Conservation (phyloP, 2,113 vertebrate species). For the Syngnathus typhle region DNA sequence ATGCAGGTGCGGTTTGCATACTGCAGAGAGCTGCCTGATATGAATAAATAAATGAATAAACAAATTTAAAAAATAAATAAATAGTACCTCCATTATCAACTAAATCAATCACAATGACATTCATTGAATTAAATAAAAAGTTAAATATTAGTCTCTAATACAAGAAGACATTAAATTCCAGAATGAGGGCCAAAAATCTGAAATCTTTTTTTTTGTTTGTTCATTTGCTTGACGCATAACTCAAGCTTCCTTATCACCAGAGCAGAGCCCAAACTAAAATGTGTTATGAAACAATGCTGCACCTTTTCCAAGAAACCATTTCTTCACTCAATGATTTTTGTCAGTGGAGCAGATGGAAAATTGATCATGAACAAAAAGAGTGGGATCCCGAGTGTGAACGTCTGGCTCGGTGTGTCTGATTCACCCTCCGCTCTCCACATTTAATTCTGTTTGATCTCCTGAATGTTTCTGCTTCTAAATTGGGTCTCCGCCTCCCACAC, state of each 20-base stretch:
- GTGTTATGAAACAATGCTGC: background rate
- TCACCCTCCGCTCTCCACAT: conserved; percentile 59
- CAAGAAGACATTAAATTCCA: background rate
- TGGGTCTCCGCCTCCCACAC: conserved; percentile 64
- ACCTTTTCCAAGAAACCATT: conserved; percentile 19
- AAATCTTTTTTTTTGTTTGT: background rate
- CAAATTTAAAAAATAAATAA: background rate
- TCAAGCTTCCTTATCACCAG: conserved; percentile 10
- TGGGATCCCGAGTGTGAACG: conserved; percentile 62
- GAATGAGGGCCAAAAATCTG: background rate
- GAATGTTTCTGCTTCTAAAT: conserved; percentile 70
- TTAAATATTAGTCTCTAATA: background rate
- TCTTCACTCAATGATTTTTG: conserved; percentile 54
- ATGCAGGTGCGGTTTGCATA: background rate
- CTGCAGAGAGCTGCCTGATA: background rate
- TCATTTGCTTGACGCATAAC: too few relatives aligned
- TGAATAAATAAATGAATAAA: too few relatives aligned
- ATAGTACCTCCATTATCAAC: background rate
- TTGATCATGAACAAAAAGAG: conserved; percentile 60
- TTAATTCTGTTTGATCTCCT: conserved; percentile 61
- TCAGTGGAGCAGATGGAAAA: conserved; percentile 65
- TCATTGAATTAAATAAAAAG: background rate
- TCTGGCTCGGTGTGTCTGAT: conserved; percentile 63
- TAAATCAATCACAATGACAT: background rate
- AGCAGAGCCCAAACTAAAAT: background rate